Conservation (phyloP, 2,888 invertebrate species). For the Apodemia hepburni region DNA sequence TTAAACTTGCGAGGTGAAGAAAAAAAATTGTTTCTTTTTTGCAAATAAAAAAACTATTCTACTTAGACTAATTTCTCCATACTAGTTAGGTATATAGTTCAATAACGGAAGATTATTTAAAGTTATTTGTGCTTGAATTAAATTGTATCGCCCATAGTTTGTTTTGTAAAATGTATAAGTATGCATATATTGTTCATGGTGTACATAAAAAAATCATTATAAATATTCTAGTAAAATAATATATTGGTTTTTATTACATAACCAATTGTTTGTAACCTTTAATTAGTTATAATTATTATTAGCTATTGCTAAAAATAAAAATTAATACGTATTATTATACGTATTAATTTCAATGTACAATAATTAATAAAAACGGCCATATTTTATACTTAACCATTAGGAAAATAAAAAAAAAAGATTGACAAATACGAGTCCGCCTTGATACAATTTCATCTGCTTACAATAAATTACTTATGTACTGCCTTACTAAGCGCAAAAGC, state of each 20-base stretch:
- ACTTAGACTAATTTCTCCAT: constrained; percentile 7
- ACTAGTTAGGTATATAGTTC: constrained; percentile 7
- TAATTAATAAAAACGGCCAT: too few relatives aligned
- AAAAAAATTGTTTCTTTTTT: background rate
- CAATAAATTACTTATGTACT: too few relatives aligned
- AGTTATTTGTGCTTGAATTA: constrained; percentile 7
- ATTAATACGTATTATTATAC: too few relatives aligned
- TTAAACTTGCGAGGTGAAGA: constrained; percentile 1
- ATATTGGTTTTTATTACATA: constrained; percentile 4
- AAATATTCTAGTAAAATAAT: constrained; percentile 4
- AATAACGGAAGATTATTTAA: constrained; percentile 7
- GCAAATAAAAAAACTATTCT: background rate
- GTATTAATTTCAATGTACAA: too few relatives aligned
- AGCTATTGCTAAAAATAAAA: too few relatives aligned
- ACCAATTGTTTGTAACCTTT: constrained; percentile 4
- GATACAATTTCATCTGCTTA: too few relatives aligned
- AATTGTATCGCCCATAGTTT: constrained; percentile 6
- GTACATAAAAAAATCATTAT: constrained; percentile 2
- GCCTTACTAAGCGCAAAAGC: too few relatives aligned
- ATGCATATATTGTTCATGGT: constrained; percentile 4
- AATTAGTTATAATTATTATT: background rate
- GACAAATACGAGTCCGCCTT: too few relatives aligned
- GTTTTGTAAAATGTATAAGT: constrained; percentile 4
- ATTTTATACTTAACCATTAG: too few relatives aligned
- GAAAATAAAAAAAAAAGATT: too few relatives aligned